Percentiles rank a stretch among this genome's conserved stretches.
Conservation (phyloP, 1,140 invertebrate genomes). For the Drosophila asahinai region DNA sequence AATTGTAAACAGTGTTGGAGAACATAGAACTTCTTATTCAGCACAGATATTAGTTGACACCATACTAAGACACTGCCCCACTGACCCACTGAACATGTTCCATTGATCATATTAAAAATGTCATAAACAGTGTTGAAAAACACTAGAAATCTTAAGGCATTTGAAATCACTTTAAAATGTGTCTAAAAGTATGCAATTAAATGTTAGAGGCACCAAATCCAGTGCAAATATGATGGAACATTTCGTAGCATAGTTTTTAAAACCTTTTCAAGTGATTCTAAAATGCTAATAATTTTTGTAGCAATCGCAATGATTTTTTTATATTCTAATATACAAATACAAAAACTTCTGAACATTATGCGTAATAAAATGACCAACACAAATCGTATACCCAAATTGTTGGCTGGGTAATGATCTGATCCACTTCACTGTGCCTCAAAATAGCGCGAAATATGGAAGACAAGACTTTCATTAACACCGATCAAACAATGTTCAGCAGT, state of each 20-base stretch:
- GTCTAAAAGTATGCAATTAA: too few relatives aligned
- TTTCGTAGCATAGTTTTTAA: too few relatives aligned
- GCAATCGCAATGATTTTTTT: too few relatives aligned
- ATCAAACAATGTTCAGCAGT: slow-evolving; percentile 41
- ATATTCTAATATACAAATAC: too few relatives aligned
- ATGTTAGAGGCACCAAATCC: too few relatives aligned
- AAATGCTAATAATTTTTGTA: too few relatives aligned
- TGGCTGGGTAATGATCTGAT: not conserved
- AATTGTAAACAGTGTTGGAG: not conserved
- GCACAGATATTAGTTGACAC: not conserved
- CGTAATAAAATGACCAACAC: too few relatives aligned
- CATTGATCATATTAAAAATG: not conserved
- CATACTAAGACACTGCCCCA: not conserved
- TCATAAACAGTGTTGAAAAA: not conserved
- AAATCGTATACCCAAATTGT: not conserved
- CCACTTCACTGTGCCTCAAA: not conserved
- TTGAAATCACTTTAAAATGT: too few relatives aligned
- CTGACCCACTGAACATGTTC: too few relatives aligned
- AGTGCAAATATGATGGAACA: too few relatives aligned
- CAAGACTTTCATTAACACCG: slow-evolving; percentile 50
- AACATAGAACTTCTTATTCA: not conserved
- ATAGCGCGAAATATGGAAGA: slow-evolving; percentile 37
- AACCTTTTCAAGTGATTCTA: too few relatives aligned
- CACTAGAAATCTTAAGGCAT: too few relatives aligned
- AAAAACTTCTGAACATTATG: not conserved